Evolutionary conservation across 2,888 invertebrate genomes (phyloP).

Genomic region (Acanthacorydalis orientalis): DNA sequence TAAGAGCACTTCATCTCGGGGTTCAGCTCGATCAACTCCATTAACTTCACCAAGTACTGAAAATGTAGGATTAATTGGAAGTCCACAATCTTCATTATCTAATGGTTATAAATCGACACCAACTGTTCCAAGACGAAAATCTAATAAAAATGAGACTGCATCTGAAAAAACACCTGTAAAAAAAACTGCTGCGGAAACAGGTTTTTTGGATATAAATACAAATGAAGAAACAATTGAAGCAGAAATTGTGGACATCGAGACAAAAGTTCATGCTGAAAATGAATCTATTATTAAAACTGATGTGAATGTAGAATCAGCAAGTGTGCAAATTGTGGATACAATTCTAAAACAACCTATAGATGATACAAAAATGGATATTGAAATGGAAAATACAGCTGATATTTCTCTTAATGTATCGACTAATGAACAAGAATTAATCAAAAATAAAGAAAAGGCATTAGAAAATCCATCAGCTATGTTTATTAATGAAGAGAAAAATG

Average conservation of each 20-base stretch:
- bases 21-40: slow-evolving; percentile 4
- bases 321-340: slow-evolving; percentile 5
- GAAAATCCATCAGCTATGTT: slow-evolving; percentile 6
- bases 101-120: slow-evolving; percentile 2
- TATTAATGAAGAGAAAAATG: slow-evolving; percentile 7
- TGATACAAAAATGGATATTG: slow-evolving; percentile 1
- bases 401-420: too few species aligned
- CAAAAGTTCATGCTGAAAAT: slow-evolving; percentile 4
- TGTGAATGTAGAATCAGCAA: slow-evolving; percentile 5
- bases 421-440: too few species aligned
- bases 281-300: slow-evolving; percentile 2
- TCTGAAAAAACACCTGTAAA: too few species aligned
- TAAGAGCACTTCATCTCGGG: background rate
- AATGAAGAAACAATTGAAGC: slow-evolving; percentile 10
- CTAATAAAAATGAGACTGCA: background rate
- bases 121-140: slow-evolving; percentile 2
- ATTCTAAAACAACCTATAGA: background rate
- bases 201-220: background rate
- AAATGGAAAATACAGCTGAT: background rate
- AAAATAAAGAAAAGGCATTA: slow-evolving; percentile 9
- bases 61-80: slow-evolving; percentile 1
- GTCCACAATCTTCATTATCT: background rate
- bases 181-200: background rate
- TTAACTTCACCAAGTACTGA: slow-evolving; percentile 4
- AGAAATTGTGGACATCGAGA: background rate